phyloP scores from a whole-genome alignment of 2,113 vertebrate species.

The Felis chaus region DNA sequence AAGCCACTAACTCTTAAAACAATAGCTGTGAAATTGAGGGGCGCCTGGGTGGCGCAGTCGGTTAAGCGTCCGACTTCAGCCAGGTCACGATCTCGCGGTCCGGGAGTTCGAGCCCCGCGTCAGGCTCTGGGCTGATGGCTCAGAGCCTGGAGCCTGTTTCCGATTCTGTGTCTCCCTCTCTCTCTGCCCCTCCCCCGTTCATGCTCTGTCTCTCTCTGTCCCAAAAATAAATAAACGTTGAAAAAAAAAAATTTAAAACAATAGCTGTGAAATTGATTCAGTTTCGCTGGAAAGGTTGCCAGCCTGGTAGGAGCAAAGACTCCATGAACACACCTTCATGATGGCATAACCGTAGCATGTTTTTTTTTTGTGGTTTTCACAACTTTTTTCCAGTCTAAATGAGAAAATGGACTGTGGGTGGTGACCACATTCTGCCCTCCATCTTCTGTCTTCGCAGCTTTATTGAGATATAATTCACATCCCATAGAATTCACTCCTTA shows the following conservation, averaged over 20 bases:
- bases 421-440: constrained; percentile 75
- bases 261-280: neutral
- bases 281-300: neutral
- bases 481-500: neutral
- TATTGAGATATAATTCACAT: neutral
- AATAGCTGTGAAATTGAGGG: too few species aligned
- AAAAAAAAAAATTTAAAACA: too few species aligned
- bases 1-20: neutral
- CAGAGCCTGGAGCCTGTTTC: too few species aligned
- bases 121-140: too few species aligned
- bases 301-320: constrained; percentile 27
- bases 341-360: constrained; percentile 70
- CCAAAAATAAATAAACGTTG: too few species aligned
- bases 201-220: too few species aligned
- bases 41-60: too few species aligned
- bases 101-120: too few species aligned
- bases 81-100: too few species aligned
- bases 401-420: constrained; percentile 73
- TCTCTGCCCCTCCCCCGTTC: too few species aligned
- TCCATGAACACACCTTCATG: constrained; percentile 55
- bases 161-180: too few species aligned
- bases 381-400: constrained; percentile 75
- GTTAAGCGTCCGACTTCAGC: too few species aligned
- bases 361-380: constrained; percentile 79
- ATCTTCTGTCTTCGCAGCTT: neutral